Conservation (phyloP, 2,113 vertebrate species). For the Colistium nudipinnis region DNA sequence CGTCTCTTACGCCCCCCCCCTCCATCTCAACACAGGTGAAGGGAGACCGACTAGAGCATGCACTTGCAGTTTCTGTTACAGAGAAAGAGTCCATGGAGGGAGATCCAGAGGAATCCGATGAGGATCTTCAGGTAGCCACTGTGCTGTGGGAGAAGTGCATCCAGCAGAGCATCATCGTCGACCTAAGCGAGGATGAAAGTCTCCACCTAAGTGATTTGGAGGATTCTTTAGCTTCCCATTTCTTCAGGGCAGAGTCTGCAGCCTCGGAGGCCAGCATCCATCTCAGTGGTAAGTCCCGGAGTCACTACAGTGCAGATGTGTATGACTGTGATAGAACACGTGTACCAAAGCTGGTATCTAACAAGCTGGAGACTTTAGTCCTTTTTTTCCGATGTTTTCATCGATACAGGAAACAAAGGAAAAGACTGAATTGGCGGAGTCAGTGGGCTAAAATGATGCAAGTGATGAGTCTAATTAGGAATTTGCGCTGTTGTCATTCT, state of each 20-base stretch:
- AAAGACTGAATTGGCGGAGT: neutral
- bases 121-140: slow-evolving; percentile 41
- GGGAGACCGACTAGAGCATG: neutral
- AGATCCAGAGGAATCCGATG: slow-evolving; percentile 56
- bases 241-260: slow-evolving; percentile 68
- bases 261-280: slow-evolving; percentile 71
- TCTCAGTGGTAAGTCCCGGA: slow-evolving; percentile 66
- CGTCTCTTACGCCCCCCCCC: slow-evolving; percentile 2
- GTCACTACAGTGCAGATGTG: no score
- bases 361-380: neutral
- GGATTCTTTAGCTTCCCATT: slow-evolving; percentile 65
- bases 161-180: slow-evolving; percentile 80
- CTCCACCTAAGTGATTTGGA: slow-evolving; percentile 80
- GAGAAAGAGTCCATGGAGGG: slow-evolving; percentile 53
- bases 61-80: slow-evolving; percentile 2
- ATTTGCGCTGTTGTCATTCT: neutral
- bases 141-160: slow-evolving; percentile 80
- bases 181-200: slow-evolving; percentile 82
- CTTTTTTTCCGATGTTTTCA: neutral
- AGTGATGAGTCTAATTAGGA: neutral
- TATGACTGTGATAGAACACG: slow-evolving; percentile 2
- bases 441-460: neutral
- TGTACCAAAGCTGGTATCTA: neutral
- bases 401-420: neutral
- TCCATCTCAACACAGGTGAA: slow-evolving; percentile 24